These are phyloP conservation scores for Colaptes auratus DNA, from an alignment of 2,113 vertebrate genomes.

Conservation along the genomic window DNA sequence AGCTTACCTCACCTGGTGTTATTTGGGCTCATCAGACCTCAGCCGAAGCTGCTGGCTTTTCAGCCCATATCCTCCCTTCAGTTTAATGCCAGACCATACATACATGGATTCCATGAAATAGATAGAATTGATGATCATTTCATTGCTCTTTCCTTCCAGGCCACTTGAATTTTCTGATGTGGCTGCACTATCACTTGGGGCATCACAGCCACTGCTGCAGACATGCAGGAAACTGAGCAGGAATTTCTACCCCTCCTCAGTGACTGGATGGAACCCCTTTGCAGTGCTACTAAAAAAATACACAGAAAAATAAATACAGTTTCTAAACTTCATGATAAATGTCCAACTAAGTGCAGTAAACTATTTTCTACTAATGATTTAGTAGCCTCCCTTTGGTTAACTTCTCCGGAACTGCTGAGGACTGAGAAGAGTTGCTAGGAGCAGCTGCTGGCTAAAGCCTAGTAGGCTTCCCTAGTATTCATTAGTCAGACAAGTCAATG, in stretches of 20 bases:
- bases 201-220: neutral
- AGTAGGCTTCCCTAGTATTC: neutral
- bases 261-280: neutral
- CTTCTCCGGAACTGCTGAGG: neutral
- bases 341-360: neutral
- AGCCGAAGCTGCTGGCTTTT: neutral
- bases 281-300: neutral
- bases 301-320: neutral
- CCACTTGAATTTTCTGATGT: neutral
- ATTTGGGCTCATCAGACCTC: neutral
- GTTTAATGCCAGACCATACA: neutral
- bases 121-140: neutral
- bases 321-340: neutral
- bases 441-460: neutral
- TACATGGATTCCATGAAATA: neutral
- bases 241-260: neutral
- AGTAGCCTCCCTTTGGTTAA: neutral
- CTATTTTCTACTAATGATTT: neutral
- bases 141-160: neutral
- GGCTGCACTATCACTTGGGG: accelerated
- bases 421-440: neutral
- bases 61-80: neutral
- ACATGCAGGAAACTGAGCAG: neutral
- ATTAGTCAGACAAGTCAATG: neutral
- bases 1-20: neutral